Evolutionary conservation across 2,113 vertebrate species (phyloP), one percentile per base, ranked within the genome.

Genomic region (Pterocles gutturalis): DNA sequence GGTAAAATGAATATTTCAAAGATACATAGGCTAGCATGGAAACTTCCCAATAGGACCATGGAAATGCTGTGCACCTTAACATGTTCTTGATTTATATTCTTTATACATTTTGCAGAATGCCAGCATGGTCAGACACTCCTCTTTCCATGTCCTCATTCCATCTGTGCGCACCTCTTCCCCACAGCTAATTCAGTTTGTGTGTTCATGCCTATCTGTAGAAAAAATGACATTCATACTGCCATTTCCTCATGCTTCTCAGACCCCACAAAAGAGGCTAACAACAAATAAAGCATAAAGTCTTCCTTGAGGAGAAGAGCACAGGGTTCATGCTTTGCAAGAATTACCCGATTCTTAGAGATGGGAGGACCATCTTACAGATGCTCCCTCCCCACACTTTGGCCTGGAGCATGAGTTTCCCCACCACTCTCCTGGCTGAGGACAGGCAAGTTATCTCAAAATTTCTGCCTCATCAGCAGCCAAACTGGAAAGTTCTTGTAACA

Each of bases 311-410:
- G 49, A 69, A 71, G 26, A 87, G 17, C 26, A 67, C 12, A 24
- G 5, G 18, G 38, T 11, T n/a, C 11, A 75, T 36, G n/a, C n/a
- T 72, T 84, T n/a, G 53, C 17, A 48, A 70, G 49, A 61, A 58
- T 33, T 65, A 57, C 29, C 26, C 16, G 7, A 25, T 85, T 71
- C 61, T 79, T 90, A 67, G 8, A 82, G 41, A 25, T 49, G 26
- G 34, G 5, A 41, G 60, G n/a, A 77, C 11, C 10, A 53, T 92
- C 65, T 41, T 41, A 41, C 38, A 41, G 38, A 41, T 13, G 10
- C 14, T 38, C 8, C 16, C 12, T 77, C 25, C 10, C 24, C 19
- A 2, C 1, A 1, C 11, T n/a, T 51, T 5, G 0, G 14, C 16
- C 80, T 71, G 43, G 33, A 66, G 7, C 34, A 17, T 4, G 29